Conservation (phyloP, 2,888 invertebrate genomes). For the Pharmacophagus antenor region DNA sequence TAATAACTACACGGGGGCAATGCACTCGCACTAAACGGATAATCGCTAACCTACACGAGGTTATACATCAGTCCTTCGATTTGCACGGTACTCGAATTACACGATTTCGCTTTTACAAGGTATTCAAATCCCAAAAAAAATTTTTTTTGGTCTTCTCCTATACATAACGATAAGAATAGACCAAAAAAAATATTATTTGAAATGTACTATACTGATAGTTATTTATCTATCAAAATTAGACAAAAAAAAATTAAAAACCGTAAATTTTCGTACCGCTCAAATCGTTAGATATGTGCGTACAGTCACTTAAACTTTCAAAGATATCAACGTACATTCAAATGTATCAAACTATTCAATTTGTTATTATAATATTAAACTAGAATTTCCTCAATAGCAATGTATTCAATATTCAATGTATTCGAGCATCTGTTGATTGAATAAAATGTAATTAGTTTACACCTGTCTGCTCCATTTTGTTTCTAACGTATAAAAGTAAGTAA, state of each 20-base stretch:
- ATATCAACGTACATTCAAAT: neutral
- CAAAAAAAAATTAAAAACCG: too few relatives aligned
- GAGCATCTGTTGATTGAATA: constrained; percentile 59
- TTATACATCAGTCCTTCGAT: too few relatives aligned
- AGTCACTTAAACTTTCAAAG: constrained; percentile 22
- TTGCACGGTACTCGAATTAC: too few relatives aligned
- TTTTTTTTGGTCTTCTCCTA: too few relatives aligned
- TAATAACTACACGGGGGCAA: constrained; percentile 40
- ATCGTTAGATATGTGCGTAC: too few relatives aligned
- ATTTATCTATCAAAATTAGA: too few relatives aligned
- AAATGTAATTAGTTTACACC: constrained; percentile 63
- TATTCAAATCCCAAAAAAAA: too few relatives aligned
- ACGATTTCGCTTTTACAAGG: too few relatives aligned
- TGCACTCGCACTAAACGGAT: constrained; percentile 39
- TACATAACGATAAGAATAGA: too few relatives aligned
- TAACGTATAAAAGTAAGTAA: neutral
- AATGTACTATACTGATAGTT: too few relatives aligned
- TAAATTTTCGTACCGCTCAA: too few relatives aligned
- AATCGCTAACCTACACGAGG: constrained; percentile 5
- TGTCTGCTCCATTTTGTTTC: constrained; percentile 42
- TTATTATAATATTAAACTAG: neutral
- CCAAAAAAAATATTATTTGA: too few relatives aligned
- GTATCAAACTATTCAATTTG: neutral
- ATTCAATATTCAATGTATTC: constrained; percentile 43
- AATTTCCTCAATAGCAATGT: neutral